phyloP scores from a whole-genome alignment of 2,113 vertebrate genomes.

The Aphyosemion australe region DNA sequence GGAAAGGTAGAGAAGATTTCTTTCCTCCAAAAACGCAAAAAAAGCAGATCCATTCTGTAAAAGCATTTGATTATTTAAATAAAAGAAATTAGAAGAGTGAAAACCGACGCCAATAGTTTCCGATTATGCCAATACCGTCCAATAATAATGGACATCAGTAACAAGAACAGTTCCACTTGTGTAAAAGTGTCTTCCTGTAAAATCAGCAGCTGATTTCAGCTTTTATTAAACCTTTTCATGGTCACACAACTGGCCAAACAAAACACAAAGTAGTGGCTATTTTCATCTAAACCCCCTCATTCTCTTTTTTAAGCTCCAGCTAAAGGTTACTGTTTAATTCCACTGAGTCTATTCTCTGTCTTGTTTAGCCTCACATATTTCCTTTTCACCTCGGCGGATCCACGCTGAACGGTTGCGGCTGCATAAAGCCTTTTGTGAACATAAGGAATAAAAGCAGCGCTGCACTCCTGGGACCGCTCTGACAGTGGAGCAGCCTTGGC shows the following conservation, averaged over 20 bases:
- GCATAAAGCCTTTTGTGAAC: conserved; percentile 58
- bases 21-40: too few species aligned
- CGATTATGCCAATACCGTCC: too few species aligned
- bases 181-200: too few species aligned
- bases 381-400: conserved; percentile 41
- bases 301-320: conserved; percentile 15
- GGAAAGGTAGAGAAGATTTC: too few species aligned
- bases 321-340: conserved; percentile 54
- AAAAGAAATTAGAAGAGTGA: too few species aligned
- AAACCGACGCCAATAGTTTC: too few species aligned
- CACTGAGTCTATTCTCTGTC: conserved; percentile 19
- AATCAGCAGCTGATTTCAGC: neutral
- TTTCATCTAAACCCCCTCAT: neutral
- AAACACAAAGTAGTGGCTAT: neutral
- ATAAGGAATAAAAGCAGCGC: conserved; percentile 63
- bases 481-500: conserved; percentile 76
- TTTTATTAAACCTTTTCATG: neutral
- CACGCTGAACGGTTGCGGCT: conserved; percentile 43
- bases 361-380: conserved; percentile 52
- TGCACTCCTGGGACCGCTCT: conserved; percentile 56
- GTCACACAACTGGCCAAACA: conserved; percentile 1
- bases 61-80: too few species aligned
- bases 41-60: too few species aligned
- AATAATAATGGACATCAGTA: too few species aligned
- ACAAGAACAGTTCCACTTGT: too few species aligned